Base-by-base conservation (phyloP, 1,140 invertebrate species). In the Lepidurus arcticus region DNA sequence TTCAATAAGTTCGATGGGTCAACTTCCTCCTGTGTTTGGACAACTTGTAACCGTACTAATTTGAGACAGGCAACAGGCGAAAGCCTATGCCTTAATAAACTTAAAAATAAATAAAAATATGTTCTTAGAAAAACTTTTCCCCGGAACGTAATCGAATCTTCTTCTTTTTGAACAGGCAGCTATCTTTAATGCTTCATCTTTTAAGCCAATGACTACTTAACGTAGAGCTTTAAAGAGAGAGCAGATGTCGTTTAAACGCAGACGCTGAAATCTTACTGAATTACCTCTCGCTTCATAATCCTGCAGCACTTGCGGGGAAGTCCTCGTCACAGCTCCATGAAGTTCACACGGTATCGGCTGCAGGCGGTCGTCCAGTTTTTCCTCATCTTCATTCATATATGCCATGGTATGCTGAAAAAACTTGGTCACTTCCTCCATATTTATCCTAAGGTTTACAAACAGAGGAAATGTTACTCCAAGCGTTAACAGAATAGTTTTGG, bases 321-420 rank as follows among this genome's bases (percentile, higher is more conserved):
- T 84, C 78, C 87, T 82, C 84, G 89, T 83, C 6, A 89, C 85
- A 7, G 93, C 91, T 16, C 92, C 92, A 82, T 93, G 91, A 44
- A 92, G 89, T 11, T 91, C 88, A 7, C 89, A 83, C 0, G 94
- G 92, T 42, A 98, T 90, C 0, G 96, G 94, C 81, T 94, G 89
- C 81, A 98, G 87, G 80, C 91, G 88, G 79, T 93, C 90, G 83
- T 98, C 94, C 45, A 94, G 84, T 81, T 88, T 87, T 43, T 83
- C 82, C 24, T 81, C 78, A 78, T 90, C 89, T 73, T 88, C 87
- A 77, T 88, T 88, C 0, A 89, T 84, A 0, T 86, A 86, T 43
- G 88, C 84, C 9, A 87, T 88, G 0, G 92, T 91, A 74, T 87
- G 88, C 65, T 88, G 83, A 82, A 92, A 95, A 78, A 90, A 90